Conservation (phyloP, 2,888 invertebrate genomes). For the Hyppa rectilinea region DNA sequence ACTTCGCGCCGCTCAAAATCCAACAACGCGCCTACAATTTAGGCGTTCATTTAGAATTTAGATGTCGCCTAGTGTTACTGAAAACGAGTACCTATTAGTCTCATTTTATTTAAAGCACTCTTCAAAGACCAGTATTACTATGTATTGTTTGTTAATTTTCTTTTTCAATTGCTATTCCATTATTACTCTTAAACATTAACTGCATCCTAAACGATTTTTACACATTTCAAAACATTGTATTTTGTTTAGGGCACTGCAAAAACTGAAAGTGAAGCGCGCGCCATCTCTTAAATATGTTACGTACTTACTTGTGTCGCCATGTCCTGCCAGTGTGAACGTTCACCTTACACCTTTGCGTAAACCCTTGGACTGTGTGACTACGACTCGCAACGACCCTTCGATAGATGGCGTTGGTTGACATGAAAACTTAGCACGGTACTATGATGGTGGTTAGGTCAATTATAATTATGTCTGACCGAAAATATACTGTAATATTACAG, state of each 20-base stretch:
- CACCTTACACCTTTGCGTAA: no score
- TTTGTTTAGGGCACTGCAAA: neutral
- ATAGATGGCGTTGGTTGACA: neutral
- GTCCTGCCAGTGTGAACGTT: neutral
- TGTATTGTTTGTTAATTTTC: neutral
- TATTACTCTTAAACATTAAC: neutral
- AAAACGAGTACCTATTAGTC: no score
- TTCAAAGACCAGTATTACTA: neutral
- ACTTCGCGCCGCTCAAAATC: no score
- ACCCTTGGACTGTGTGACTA: neutral
- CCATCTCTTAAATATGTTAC: neutral
- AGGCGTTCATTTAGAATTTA: no score
- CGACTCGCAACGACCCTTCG: neutral
- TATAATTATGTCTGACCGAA: neutral
- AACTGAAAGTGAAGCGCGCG: neutral
- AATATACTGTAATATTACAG: neutral
- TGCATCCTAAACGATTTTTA: neutral
- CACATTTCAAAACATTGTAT: neutral
- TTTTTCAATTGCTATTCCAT: neutral
- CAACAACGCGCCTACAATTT: no score
- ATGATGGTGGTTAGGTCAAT: neutral
- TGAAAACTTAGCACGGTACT: neutral
- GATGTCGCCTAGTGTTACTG: no score
- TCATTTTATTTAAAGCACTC: no score
- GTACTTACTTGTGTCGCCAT: neutral